phyloP scores from a whole-genome alignment of 64 coral and sea anemone genomes.

The Dendrophyllia cribrosa region DNA sequence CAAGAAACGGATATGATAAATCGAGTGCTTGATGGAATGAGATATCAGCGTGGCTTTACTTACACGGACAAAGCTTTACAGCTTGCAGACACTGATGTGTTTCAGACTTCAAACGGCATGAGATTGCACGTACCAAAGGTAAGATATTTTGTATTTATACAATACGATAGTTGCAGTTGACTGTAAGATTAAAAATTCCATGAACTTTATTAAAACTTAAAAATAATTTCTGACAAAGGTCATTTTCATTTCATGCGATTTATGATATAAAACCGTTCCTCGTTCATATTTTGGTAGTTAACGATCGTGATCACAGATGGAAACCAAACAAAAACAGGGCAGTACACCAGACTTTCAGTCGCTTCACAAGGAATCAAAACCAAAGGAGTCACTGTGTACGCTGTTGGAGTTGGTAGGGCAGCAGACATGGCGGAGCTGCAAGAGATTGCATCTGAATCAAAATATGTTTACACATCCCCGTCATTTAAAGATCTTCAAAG shows the following conservation, averaged over 20 bases:
- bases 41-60: slow-evolving; percentile 68
- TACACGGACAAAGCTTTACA: slow-evolving; percentile 80
- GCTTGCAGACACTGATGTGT: slow-evolving; percentile 66
- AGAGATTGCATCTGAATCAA: too few species aligned
- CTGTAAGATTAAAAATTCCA: too few species aligned
- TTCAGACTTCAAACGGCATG: slow-evolving; percentile 62
- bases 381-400: slow-evolving; percentile 47
- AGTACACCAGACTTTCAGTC: slow-evolving; percentile 21
- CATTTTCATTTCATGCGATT: too few species aligned
- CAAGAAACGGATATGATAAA: slow-evolving; percentile 1
- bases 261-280: too few species aligned
- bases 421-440: background rate
- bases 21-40: slow-evolving; percentile 7
- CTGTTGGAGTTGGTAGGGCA: slow-evolving; percentile 51
- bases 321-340: slow-evolving; percentile 47
- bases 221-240: too few species aligned
- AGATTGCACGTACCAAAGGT: slow-evolving; percentile 75
- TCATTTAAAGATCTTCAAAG: too few species aligned
- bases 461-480: too few species aligned
- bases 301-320: slow-evolving; percentile 68
- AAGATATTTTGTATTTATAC: background rate
- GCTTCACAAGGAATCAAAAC: slow-evolving; percentile 52
- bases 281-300: slow-evolving; percentile 6
- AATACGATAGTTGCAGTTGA: background rate
- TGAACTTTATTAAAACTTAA: too few species aligned